These are phyloP conservation scores for Dendrocopos noguchii DNA, from an alignment of 2,113 vertebrate species.

Conservation along the genomic window DNA sequence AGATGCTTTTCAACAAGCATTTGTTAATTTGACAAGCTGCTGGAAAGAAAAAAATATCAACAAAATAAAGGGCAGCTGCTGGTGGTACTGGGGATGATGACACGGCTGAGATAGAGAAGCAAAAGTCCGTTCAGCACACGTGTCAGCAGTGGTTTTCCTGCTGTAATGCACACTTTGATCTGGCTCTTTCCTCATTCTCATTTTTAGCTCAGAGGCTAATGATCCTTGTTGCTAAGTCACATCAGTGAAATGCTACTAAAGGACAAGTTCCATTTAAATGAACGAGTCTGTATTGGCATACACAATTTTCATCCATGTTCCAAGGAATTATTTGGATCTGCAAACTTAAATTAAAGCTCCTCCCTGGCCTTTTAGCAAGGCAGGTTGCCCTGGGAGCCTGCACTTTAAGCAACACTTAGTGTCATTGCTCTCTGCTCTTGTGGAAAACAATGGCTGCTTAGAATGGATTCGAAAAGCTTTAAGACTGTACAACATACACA, in stretches of 20 bases:
- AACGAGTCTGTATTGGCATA: neutral
- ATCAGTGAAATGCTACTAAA: neutral
- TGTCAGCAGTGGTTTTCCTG: neutral
- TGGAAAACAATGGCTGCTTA: neutral
- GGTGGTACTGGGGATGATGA: neutral
- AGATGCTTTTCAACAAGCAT: neutral
- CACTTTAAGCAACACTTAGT: neutral
- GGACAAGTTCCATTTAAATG: neutral
- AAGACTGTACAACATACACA: neutral
- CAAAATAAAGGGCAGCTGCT: neutral
- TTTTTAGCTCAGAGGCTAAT: slow-evolving; percentile 37
- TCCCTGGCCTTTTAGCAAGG: neutral
- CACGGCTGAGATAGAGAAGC: neutral
- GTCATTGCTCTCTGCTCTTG: neutral
- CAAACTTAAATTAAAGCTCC: slow-evolving; percentile 37
- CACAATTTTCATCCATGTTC: neutral
- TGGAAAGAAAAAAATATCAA: neutral
- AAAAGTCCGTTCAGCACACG: neutral
- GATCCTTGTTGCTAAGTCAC: slow-evolving; percentile 47
- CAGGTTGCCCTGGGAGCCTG: neutral
- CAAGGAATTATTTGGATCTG: slow-evolving; percentile 32
- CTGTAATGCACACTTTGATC: slow-evolving; percentile 6
- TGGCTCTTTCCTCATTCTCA: neutral
- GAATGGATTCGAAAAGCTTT: neutral
- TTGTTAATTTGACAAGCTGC: neutral